Base-by-base conservation (phyloP, 2,797 vertebrate species). In the Phaenicophaeus curvirostris region DNA sequence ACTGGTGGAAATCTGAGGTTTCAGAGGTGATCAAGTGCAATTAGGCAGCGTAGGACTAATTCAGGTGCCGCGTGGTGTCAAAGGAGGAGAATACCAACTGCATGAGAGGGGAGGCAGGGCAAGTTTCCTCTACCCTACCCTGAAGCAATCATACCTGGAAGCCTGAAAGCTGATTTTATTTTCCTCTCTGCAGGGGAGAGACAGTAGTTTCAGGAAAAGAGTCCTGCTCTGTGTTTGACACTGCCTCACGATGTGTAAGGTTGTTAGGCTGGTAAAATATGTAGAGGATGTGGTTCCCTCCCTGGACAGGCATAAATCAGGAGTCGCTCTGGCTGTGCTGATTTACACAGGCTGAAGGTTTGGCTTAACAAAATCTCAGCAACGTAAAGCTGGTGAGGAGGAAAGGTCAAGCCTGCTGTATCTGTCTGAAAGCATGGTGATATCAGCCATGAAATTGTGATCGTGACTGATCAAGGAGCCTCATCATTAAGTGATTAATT, bases 221-320 rank as follows among this genome's bases (percentile, higher is more conserved):
- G 81, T 35, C 82, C 85, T 54, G 1, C 61, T 85, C 89, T 28
- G 46, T 48, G 6, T 82, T 58, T 48, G 39, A 51, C 62, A 88
- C 68, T 80, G 51, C 54, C 66, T 80, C 35, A 54, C 68, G 42
- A 25, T 48, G 90, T 62, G 76, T 54, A 65, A 74, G 75, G 72
- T 87, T 92, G 84, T 93, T 95, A 87, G 88, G 75, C 73, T 87
- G 78, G 89, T 91, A 85, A 95, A 95, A 94, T 93, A 93, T 66
- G 73, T 80, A 74, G 87, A 90, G 87, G 93, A 92, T 74, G 79
- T 62, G 75, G 83, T 94, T 95, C 85, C 85, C 50, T 51, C 85
- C 85, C 89, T 83, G 72, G 58, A 18, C 37, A 15, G 66, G 37
- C 66, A 66, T 92, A 94, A 96, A 94, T 96, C 94, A 96, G 77